A percentile compares a stretch with the other conserved stretches of the same genome.
phyloP scores from a whole-genome alignment of 2,797 vertebrate species.

The Morelia viridis region DNA sequence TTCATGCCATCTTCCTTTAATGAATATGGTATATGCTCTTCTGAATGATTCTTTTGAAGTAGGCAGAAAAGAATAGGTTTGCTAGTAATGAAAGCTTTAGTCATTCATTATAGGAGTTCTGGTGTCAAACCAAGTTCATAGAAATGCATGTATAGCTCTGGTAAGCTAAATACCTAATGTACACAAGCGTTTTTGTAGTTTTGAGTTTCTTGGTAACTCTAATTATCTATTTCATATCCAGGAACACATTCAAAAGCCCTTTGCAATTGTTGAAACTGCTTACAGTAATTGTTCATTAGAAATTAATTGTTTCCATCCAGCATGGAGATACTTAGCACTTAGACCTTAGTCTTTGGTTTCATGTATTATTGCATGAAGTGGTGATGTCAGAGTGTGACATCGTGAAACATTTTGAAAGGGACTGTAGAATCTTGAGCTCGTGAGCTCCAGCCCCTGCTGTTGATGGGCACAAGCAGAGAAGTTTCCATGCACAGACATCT shows the following conservation, averaged over 20 bases:
- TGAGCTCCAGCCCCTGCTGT: too few species aligned
- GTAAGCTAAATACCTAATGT: neutral
- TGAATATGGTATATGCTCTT: neutral
- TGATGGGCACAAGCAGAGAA: neutral
- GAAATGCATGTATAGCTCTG: conserved; percentile 19
- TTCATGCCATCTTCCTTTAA: neutral
- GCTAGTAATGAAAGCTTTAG: conserved; percentile 1
- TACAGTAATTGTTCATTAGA: neutral
- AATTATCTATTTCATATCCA: neutral
- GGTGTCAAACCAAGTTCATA: neutral
- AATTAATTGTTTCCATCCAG: neutral
- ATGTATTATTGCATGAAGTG: neutral
- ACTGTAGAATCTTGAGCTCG: neutral
- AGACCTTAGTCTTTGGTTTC: neutral
- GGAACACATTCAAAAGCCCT: neutral
- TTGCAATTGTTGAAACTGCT: neutral
- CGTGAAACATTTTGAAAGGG: neutral
- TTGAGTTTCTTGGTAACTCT: conserved; percentile 9
- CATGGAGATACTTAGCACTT: neutral
- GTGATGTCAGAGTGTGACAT: neutral
- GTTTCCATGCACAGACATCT: neutral
- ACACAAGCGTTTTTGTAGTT: neutral
- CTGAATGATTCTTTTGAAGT: neutral
- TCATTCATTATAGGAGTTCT: neutral
- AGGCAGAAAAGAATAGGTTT: neutral